These are phyloP conservation scores for Alloplasta piceator DNA, from an alignment of 2,888 invertebrate genomes.

Conservation along the genomic window DNA sequence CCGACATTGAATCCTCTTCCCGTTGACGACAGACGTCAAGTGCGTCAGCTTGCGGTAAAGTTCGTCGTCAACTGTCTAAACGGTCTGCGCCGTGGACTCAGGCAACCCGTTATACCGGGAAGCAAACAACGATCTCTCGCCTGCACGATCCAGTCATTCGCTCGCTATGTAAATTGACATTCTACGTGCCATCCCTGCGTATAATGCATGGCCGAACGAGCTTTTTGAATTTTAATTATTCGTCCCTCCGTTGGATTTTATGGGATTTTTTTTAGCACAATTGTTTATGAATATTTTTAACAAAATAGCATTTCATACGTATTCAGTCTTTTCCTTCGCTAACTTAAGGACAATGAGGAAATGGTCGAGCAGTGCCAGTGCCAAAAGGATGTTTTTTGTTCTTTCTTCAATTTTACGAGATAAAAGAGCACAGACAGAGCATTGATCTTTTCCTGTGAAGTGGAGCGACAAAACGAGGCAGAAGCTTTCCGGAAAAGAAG, in stretches of 20 bases:
- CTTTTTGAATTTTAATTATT: constrained; percentile 39
- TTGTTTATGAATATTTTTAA: neutral
- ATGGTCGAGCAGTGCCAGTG: too few species aligned
- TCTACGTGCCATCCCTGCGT: constrained; percentile 18
- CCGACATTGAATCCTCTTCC: constrained; percentile 37
- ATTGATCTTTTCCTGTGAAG: constrained; percentile 38
- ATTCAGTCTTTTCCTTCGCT: too few species aligned
- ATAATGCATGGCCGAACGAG: constrained; percentile 17
- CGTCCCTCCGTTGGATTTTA: neutral
- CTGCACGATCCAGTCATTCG: constrained; percentile 18
- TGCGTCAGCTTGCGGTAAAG: constrained; percentile 64
- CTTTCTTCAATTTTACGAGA: neutral
- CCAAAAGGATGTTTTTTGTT: neutral
- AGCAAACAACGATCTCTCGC: constrained; percentile 25
- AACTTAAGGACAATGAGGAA: too few species aligned
- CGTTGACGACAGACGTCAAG: constrained; percentile 66
- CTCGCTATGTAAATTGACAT: constrained; percentile 57
- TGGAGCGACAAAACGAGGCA: constrained; percentile 19
- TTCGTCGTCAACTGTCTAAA: constrained; percentile 64
- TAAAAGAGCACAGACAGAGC: constrained; percentile 2
- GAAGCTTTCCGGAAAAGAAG: constrained; percentile 11
- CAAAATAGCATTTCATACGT: too few species aligned
- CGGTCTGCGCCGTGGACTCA: constrained; percentile 38
- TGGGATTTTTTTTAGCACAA: neutral
- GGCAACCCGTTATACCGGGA: constrained; percentile 24